Base-by-base conservation (phyloP, 2,888 invertebrate species). In the Sarcophaga caerulescens region DNA sequence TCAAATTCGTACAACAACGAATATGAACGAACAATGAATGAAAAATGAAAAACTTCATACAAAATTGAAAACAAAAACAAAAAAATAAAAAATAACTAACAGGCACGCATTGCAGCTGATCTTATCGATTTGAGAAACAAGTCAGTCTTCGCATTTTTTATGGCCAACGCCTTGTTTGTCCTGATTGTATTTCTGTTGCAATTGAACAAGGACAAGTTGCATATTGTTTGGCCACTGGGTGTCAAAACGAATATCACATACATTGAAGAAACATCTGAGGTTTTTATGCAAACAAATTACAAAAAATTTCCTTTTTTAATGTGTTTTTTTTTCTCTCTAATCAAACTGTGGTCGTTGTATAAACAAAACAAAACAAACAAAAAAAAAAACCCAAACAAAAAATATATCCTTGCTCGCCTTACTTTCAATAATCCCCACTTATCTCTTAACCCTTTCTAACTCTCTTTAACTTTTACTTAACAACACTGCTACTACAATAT, bases 81-180 rank as follows among this genome's bases (percentile, higher is more conserved):
- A 35, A 35, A 35, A 8, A 35, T 35, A 8, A 35, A 35, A 35
- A 8, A 35, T 35, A 35, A 35, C 8, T 8, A 35, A 35, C 85
- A 98, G 97, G 97, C 96, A 93, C 95, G 97, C 93, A 96, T 98
- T 92, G 97, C 97, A 92, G 94, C 95, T 92, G 98, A 98, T 94
- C 95, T 99, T 94, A 95, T 97, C 93, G 98, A 98, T 93, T 96
- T 99, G 93, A 95, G 99, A 93, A 99, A 99, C 96, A 98, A 98
- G 94, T 97, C 98, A 92, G 98, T 98, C 92, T 98, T 98, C 94
- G 98, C 97, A 93, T 99, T 99, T 96, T 97, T 99, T 95, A 99
- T 99, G 99, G 97, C 99, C 95, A 99, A 99, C 96, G 98, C 99
- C 94, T 96, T 99, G 93, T 99, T 99, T 96, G 98, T 99, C 94